A percentile compares a stretch with the other conserved stretches of the same genome.
These are phyloP conservation scores for Crotalus horridus DNA, from an alignment of 2,113 vertebrate species.

Conservation along the genomic window DNA sequence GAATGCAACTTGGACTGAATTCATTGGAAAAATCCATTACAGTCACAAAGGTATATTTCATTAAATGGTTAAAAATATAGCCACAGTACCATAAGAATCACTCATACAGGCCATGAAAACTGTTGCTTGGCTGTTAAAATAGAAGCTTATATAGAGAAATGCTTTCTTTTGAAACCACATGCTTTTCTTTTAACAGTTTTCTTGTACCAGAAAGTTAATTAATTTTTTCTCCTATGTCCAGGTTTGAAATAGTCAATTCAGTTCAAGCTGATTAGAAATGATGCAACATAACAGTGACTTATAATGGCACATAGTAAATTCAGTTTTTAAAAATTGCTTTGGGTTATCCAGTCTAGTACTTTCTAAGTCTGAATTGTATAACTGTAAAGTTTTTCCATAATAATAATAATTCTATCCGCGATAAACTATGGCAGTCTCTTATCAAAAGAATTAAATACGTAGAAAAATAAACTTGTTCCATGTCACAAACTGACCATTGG, in stretches of 20 bases:
- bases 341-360: not conserved
- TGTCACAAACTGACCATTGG: not conserved
- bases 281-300: not conserved
- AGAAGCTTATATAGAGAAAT: not conserved
- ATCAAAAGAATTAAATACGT: not conserved
- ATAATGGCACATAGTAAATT: not conserved
- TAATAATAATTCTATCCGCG: not conserved
- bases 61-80: not conserved
- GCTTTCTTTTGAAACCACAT: not conserved
- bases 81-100: not conserved
- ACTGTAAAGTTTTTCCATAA: not conserved
- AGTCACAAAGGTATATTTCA: not conserved
- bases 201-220: constrained; percentile 5
- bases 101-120: not conserved
- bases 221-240: not conserved
- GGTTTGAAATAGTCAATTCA: not conserved
- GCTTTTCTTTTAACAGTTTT: constrained; percentile 16
- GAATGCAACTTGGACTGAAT: not conserved
- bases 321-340: not conserved
- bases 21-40: not conserved
- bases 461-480: not conserved
- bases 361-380: not conserved
- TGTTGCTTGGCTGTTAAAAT: not conserved
- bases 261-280: not conserved
- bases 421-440: not conserved